A percentile compares a stretch with the other conserved stretches of the same genome.
Evolutionary conservation across 1,140 invertebrate genomes (phyloP).

Genomic region (Drosophila fuyamai): DNA sequence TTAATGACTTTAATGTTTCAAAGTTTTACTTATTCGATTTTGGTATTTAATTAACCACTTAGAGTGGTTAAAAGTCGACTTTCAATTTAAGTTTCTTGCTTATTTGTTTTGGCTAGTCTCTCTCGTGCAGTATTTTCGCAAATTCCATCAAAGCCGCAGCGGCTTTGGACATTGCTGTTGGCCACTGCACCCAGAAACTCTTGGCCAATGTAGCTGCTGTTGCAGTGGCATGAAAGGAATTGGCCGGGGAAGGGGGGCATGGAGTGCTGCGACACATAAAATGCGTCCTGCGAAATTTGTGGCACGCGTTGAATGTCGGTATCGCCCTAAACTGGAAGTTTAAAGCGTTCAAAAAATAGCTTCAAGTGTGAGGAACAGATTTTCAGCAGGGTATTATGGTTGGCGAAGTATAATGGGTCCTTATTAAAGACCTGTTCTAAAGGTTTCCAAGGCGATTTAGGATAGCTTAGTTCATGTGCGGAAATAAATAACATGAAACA

Average conservation of each 20-base stretch:
- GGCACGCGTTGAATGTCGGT: slow-evolving; percentile 53
- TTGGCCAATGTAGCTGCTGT: slow-evolving; percentile 26
- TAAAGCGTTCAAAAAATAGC: slow-evolving; percentile 5
- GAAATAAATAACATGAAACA: too few species aligned
- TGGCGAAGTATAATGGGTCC: too few species aligned
- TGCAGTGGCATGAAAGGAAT: slow-evolving; percentile 50
- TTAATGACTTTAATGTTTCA: too few species aligned
- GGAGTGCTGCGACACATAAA: slow-evolving; percentile 42
- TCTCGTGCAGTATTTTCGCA: slow-evolving; percentile 35
- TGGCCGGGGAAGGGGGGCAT: slow-evolving; percentile 4
- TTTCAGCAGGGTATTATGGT: too few species aligned
- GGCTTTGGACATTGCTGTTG: slow-evolving; percentile 34
- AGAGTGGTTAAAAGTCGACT: slow-evolving; percentile 6
- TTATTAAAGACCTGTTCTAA: too few species aligned
- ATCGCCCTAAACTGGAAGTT: slow-evolving; percentile 17
- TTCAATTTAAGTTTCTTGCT: not conserved
- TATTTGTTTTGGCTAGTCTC: slow-evolving; percentile 22
- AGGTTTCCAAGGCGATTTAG: too few species aligned
- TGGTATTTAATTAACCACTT: not conserved
- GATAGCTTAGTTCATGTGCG: too few species aligned
- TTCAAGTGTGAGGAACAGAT: not conserved
- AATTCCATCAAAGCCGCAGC: slow-evolving; percentile 63
- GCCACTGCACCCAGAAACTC: slow-evolving; percentile 30
- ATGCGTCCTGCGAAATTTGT: slow-evolving; percentile 44
- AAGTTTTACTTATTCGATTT: too few species aligned